phyloP scores from a whole-genome alignment of 1,140 invertebrate species.

The Uloborus diversus region DNA sequence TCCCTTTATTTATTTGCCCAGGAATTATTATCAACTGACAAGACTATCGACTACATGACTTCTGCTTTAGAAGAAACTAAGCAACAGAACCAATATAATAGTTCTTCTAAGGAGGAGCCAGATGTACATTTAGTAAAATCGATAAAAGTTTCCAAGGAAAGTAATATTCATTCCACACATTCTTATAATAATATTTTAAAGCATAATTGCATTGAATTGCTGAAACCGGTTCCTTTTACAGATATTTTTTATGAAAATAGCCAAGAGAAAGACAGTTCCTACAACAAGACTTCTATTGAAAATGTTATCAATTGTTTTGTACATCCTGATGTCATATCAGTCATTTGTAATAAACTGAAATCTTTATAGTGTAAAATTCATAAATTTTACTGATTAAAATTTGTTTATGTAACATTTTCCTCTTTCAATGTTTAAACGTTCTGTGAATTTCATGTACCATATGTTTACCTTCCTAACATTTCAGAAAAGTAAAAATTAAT shows the following conservation, averaged over 20 bases:
- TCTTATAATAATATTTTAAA: conserved; percentile 3
- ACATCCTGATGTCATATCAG: conserved; percentile 57
- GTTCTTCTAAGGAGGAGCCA: no score
- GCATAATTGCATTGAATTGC: background rate
- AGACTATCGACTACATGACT: conserved; percentile 24
- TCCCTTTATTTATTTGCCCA: background rate
- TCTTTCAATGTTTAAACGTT: no score
- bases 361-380: background rate
- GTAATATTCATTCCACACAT: conserved; percentile 7
- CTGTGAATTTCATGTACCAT: no score
- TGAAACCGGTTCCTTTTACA: background rate
- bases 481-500: no score
- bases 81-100: background rate
- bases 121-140: background rate
- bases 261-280: background rate
- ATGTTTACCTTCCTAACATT: no score
- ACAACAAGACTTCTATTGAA: background rate
- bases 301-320: conserved; percentile 56
- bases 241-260: background rate
- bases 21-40: conserved; percentile 31
- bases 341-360: conserved; percentile 12
- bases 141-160: background rate
- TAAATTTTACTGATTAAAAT: no score
- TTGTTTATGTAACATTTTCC: no score
- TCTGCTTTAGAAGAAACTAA: conserved; percentile 28